Conservation (phyloP, 1,140 invertebrate genomes). For the Pemphigus obesinymphae region DNA sequence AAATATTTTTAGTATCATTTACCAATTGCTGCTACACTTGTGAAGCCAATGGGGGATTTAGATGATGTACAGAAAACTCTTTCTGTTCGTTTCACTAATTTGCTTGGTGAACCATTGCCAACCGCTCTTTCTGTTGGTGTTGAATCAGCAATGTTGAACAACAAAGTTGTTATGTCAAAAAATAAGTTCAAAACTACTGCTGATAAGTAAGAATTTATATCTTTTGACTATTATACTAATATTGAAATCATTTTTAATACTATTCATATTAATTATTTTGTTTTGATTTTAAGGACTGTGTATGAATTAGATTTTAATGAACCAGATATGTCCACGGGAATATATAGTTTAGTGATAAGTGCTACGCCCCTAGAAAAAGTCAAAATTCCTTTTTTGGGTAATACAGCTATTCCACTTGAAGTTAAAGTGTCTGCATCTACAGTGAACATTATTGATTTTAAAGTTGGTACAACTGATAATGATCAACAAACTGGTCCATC, state of each 20-base stretch:
- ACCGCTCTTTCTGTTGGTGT: slow-evolving; percentile 63
- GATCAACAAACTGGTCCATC: slow-evolving; percentile 79
- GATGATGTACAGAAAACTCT: slow-evolving; percentile 34
- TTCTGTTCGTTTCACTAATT: slow-evolving; percentile 60
- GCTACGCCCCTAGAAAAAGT: slow-evolving; percentile 60
- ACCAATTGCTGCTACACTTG: slow-evolving; percentile 28
- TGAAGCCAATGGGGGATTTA: slow-evolving; percentile 25
- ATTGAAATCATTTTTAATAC: not conserved
- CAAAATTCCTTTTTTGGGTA: slow-evolving; percentile 54
- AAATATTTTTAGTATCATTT: slow-evolving; percentile 18
- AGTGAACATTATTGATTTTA: slow-evolving; percentile 69
- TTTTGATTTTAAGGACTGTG: slow-evolving; percentile 55
- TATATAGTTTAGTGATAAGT: slow-evolving; percentile 75
- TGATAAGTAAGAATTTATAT: slow-evolving; percentile 52
- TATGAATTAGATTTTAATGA: slow-evolving; percentile 77
- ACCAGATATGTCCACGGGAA: slow-evolving; percentile 72
- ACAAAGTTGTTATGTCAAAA: slow-evolving; percentile 69
- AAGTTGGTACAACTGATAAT: slow-evolving; percentile 84
- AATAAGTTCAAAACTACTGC: slow-evolving; percentile 56
- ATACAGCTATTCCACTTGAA: slow-evolving; percentile 57
- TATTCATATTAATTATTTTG: not conserved
- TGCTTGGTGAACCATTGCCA: slow-evolving; percentile 70
- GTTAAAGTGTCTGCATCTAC: slow-evolving; percentile 59
- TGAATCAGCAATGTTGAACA: slow-evolving; percentile 68
- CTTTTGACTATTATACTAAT: not conserved